These are phyloP conservation scores for Cotesia chilonis DNA, from an alignment of 1,140 invertebrate species.

Conservation along the genomic window DNA sequence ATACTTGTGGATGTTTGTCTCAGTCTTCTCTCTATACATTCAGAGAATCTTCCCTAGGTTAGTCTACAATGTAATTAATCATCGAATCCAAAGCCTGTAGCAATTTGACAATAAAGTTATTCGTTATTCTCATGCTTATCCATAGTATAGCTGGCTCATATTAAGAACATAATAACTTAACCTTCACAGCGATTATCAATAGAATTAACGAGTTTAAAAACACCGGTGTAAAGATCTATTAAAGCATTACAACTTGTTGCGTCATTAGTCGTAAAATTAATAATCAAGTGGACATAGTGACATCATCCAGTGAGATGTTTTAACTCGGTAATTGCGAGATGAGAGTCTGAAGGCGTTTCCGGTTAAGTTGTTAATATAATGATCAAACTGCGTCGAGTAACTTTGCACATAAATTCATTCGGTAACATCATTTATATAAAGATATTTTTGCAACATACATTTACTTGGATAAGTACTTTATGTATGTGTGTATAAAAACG, in stretches of 20 bases:
- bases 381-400: conserved; percentile 24
- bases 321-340: conserved; percentile 1
- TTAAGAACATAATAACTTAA: no score
- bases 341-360: conserved; percentile 27
- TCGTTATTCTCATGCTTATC: neutral
- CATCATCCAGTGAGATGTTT: neutral
- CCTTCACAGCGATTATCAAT: no score
- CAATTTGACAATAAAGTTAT: conserved; percentile 23
- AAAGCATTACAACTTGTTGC: no score
- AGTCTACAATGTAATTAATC: conserved; percentile 20
- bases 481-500: no score
- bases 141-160: no score
- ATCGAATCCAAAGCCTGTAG: conserved; percentile 12
- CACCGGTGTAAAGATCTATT: no score
- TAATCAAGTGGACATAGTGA: conserved; percentile 1
- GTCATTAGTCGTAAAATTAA: neutral
- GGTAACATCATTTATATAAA: no score
- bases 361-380: conserved; percentile 13
- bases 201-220: no score
- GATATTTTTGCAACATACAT: no score
- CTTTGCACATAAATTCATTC: neutral
- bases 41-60: no score
- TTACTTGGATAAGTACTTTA: no score
- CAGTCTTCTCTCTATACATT: no score
- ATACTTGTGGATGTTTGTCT: neutral